phyloP scores from a whole-genome alignment of 2,113 vertebrate species.

The Myotis brandtii region DNA sequence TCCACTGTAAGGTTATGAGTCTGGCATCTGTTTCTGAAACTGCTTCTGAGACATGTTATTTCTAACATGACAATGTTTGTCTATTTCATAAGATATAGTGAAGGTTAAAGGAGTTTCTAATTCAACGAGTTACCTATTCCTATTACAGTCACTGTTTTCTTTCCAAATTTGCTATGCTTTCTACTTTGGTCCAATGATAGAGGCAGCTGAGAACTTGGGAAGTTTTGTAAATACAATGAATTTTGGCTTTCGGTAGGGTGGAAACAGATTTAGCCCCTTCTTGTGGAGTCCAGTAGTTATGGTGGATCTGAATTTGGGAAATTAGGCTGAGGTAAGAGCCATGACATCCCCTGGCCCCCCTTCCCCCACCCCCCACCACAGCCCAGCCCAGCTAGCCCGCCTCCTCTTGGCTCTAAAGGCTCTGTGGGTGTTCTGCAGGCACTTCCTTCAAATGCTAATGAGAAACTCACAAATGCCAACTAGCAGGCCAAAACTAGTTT shows the following conservation, averaged over 20 bases:
- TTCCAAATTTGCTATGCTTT: neutral
- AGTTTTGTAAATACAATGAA: neutral
- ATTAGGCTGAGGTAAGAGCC: neutral
- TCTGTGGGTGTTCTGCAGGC: neutral
- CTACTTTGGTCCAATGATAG: neutral
- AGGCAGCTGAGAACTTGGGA: neutral
- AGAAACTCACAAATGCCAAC: slow-evolving; percentile 37
- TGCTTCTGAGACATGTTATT: neutral
- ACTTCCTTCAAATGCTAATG: slow-evolving; percentile 70
- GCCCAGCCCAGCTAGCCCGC: neutral
- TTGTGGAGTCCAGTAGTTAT: rapidly evolving
- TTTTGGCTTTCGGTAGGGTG: neutral
- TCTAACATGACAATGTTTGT: neutral
- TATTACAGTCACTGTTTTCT: neutral
- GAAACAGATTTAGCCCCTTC: neutral
- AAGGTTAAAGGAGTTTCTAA: neutral
- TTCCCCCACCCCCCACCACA: neutral
- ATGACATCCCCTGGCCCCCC: neutral
- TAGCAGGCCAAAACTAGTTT: slow-evolving; percentile 17
- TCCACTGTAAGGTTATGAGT: neutral
- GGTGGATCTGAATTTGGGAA: neutral
- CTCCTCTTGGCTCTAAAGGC: neutral
- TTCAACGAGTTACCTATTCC: neutral
- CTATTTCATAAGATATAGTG: neutral
- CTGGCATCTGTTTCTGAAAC: slow-evolving; percentile 6